Evolutionary conservation across 2,888 invertebrate genomes (phyloP), one percentile per base, ranked within the genome.

Genomic region (Melieria omissa): DNA sequence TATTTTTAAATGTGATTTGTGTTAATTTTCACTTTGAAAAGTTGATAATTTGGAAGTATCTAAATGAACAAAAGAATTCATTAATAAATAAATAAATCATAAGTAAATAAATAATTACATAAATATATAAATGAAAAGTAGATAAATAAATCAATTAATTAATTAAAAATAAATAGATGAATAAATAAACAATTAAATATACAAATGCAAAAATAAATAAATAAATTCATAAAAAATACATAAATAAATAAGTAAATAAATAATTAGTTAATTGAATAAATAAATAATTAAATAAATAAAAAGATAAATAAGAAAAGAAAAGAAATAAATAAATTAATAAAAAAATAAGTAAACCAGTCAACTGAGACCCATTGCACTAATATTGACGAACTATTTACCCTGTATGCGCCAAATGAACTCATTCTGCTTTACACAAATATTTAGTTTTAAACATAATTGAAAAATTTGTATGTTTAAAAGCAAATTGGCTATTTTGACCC

Each of bases 221-320:
- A 7, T 29, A 14, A 64, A 49, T 46, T n/a, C 1, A 41, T 46
- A 64, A 64, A 0, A 64, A 64, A 49, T 5, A 49, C 46, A 47
- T 7, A 47, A 3, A 46, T 29, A 64, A 64, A 64, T 47, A 12
- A 49, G 5, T 3, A 46, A 47, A 49, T 46, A 49, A 14, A 64
- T 29, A 47, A 5, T 16, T 29, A n/a, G n/a, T n/a, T n/a, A n/a
- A n/a, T n/a, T n/a, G n/a, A 49, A 49, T 10, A 64, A 47, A 64
- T 46, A 42, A 64, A 14, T 10, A 64, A 46, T 5, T 64, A 42
- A 64, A n/a, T 7, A 14, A 64, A 49, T 14, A 8, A 2, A 44
- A 61, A 46, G 5, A 46, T 46, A 64, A 46, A 6, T 64, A 47
- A 64, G 0, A 3, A 58, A 45, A 46, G 5, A 64, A 64, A 61